Base-by-base conservation (phyloP, 92 coral and sea anemone species). In the Nematostella vectensis region DNA sequence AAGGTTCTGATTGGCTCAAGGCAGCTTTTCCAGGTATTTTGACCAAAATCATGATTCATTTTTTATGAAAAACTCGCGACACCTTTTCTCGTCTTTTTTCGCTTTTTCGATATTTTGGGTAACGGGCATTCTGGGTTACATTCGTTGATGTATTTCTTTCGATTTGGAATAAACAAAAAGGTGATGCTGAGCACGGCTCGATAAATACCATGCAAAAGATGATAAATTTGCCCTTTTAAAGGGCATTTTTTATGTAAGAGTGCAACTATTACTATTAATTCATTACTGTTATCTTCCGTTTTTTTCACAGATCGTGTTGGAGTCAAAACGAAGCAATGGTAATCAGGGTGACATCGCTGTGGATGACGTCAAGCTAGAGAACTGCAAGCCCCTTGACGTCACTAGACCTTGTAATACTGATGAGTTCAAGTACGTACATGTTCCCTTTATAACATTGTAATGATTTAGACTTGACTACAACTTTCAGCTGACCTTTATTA, bases 321-420 rank as follows among this genome's bases (percentile, higher is more conserved):
- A 91, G 75, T 83, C 98, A 0, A 82, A 69, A 60, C 67, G 88
- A 21, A 49, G 27, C 48, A 0, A 3, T 53, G 81, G 96, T 44
- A 61, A 54, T 61, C 43, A 75, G 48, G 87, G 83, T 8, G 96
- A 91, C 55, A 86, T 91, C 30, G 95, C 89, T 26, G 57, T 91
- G 25, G 98, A 91, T 61, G 98, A 91, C 47, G 70, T 91, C 16
- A 67, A 91, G 52, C 75, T 91, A 80, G 42, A 67, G 51, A 82
- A 86, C 58, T 91, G 98, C 31, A 54, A 78, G 61, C 87, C 96
- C 16, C 66, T 91, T 37, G 78, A 83, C 23, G 40, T 63, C 0
- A 77, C 75, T 1, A 62, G 72, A 22, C 78, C 81, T 38, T 91
- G 98, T 49, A 62, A 67, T 42, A 55, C 53, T 1, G 64, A 67